phyloP scores from a whole-genome alignment of 2,888 invertebrate species.

The Helicoverpa assulta region DNA sequence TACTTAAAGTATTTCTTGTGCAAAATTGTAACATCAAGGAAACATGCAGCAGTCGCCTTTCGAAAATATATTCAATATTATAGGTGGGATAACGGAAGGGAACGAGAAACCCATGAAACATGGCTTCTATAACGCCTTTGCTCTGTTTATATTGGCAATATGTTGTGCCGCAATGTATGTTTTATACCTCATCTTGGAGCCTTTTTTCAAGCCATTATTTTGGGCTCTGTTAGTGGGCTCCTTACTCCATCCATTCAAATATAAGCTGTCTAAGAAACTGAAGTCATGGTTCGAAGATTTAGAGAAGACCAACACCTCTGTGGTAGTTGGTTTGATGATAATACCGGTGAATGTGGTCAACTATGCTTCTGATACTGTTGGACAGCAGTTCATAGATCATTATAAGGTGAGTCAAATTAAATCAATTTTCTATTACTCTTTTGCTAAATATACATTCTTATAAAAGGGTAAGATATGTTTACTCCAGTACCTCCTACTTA shows the following conservation, averaged over 20 bases:
- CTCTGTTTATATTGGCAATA: constrained; percentile 93
- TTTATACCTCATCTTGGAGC: constrained; percentile 95
- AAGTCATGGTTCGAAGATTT: constrained; percentile 94
- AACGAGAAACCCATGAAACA: constrained; percentile 97
- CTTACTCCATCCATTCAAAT: constrained; percentile 98
- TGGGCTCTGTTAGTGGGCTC: constrained; percentile 99
- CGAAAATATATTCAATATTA: constrained; percentile 92
- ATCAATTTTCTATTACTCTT: background rate
- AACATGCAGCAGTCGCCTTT: constrained; percentile 90
- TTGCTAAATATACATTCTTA: background rate
- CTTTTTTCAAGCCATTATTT: constrained; percentile 97
- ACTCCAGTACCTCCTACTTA: too few relatives aligned
- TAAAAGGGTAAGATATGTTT: background rate
- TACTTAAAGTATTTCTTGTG: constrained; percentile 24
- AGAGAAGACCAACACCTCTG: constrained; percentile 92
- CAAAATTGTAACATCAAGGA: constrained; percentile 30
- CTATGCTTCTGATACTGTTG: constrained; percentile 93
- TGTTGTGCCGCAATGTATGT: constrained; percentile 93
- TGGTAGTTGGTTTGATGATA: constrained; percentile 90
- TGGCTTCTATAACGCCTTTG: constrained; percentile 97
- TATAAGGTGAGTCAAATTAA: constrained; percentile 79
- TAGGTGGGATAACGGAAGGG: constrained; percentile 93
- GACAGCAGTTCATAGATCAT: constrained; percentile 92
- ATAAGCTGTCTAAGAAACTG: constrained; percentile 93
- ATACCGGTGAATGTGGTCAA: constrained; percentile 95